These are phyloP conservation scores for Rhynchophorus ferrugineus DNA, from an alignment of 1,140 invertebrate species.

Conservation along the genomic window DNA sequence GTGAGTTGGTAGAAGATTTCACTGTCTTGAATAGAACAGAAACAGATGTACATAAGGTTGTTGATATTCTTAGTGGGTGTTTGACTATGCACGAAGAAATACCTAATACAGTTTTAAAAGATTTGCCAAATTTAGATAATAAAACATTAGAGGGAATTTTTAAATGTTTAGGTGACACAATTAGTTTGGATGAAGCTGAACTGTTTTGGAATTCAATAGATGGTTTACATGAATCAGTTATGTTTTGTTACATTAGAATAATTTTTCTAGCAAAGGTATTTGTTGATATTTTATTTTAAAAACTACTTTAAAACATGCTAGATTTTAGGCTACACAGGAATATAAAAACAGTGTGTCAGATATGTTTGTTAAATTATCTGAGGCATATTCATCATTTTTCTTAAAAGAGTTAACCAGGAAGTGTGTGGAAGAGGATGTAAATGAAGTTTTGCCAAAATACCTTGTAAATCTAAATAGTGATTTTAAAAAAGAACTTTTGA, in stretches of 20 bases:
- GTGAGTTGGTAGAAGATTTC: background rate
- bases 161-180: background rate
- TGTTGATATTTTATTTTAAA: background rate
- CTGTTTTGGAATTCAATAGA: slow-evolving; percentile 15
- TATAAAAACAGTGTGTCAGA: slow-evolving; percentile 6
- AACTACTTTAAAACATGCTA: background rate
- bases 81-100: slow-evolving; percentile 12
- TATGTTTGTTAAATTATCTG: slow-evolving; percentile 5
- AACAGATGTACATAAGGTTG: slow-evolving; percentile 4
- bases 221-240: slow-evolving; percentile 6
- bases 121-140: slow-evolving; percentile 6
- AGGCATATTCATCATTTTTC: slow-evolving; percentile 10
- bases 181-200: slow-evolving; percentile 13
- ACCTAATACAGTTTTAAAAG: slow-evolving; percentile 4
- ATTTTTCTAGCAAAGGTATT: slow-evolving; percentile 18
- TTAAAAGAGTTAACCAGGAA: slow-evolving; percentile 8
- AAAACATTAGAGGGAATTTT: slow-evolving; percentile 10
- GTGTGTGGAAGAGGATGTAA: slow-evolving; percentile 1
- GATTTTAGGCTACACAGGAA: slow-evolving; percentile 17
- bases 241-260: slow-evolving; percentile 8
- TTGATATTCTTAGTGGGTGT: slow-evolving; percentile 17
- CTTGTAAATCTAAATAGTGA: slow-evolving; percentile 3
- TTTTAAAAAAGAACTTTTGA: slow-evolving; percentile 19
- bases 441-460: slow-evolving; percentile 16
- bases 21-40: slow-evolving; percentile 11